phyloP scores from a whole-genome alignment of 1,140 invertebrate genomes.

The Teleogryllus occipitalis region DNA sequence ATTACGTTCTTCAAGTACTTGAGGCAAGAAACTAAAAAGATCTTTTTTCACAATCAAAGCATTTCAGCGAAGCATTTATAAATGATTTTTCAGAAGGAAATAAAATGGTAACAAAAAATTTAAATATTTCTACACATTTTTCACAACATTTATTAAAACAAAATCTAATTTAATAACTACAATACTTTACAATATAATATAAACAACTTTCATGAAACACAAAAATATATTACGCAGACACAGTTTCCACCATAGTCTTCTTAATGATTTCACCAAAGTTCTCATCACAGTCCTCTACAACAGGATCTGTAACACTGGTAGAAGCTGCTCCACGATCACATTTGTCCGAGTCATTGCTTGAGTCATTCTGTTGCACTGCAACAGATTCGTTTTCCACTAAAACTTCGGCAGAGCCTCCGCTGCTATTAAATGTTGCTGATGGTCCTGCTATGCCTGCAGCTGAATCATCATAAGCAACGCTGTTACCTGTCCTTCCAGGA shows the following conservation, averaged over 20 bases:
- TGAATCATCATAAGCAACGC: conserved; percentile 25
- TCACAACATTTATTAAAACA: conserved; percentile 43
- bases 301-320: conserved; percentile 29
- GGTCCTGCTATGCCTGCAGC: conserved; percentile 26
- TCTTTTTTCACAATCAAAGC: no score
- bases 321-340: conserved; percentile 22
- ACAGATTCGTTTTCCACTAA: conserved; percentile 19
- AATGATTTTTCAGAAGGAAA: not conserved
- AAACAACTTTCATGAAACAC: conserved; percentile 8
- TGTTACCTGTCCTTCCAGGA: conserved; percentile 30
- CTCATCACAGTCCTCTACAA: conserved; percentile 48
- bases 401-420: conserved; percentile 25
- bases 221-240: conserved; percentile 54
- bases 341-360: conserved; percentile 23
- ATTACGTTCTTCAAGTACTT: no score
- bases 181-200: conserved; percentile 15
- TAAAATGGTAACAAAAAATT: not conserved
- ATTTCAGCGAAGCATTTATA: no score
- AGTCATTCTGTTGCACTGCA: not conserved
- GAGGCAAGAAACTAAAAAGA: no score
- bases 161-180: conserved; percentile 17
- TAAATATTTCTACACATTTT: conserved; percentile 29
- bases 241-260: conserved; percentile 85
- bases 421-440: conserved; percentile 19
- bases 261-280: conserved; percentile 90